A percentile compares a stretch with the other conserved stretches of the same genome.
These are phyloP conservation scores for Belgica antarctica DNA, from an alignment of 2,888 invertebrate species.

Conservation along the genomic window DNA sequence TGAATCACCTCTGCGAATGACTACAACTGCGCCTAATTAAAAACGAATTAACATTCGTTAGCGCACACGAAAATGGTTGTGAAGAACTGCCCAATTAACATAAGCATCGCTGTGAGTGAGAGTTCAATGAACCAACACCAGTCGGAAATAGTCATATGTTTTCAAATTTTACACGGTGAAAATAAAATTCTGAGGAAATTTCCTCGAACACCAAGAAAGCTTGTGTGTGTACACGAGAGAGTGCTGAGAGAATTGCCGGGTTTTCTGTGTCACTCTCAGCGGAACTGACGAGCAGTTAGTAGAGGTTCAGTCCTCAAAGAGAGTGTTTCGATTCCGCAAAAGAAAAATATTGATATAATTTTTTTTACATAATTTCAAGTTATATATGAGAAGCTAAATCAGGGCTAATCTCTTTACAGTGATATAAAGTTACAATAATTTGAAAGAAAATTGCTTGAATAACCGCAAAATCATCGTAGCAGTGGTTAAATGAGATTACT, in stretches of 20 bases:
- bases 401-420: slow-evolving; percentile 25
- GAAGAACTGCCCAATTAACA: slow-evolving; percentile 33
- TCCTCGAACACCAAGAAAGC: background rate
- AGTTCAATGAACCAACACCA: slow-evolving; percentile 37
- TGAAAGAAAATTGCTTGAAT: background rate
- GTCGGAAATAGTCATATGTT: slow-evolving; percentile 33
- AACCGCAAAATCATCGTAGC: background rate
- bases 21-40: background rate
- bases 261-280: slow-evolving; percentile 10
- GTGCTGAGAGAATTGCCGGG: slow-evolving; percentile 8
- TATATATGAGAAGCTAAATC: slow-evolving; percentile 35
- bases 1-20: too few species aligned
- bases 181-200: slow-evolving; percentile 32
- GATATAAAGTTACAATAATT: slow-evolving; percentile 30
- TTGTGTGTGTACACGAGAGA: slow-evolving; percentile 22
- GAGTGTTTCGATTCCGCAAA: slow-evolving; percentile 28
- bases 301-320: slow-evolving; percentile 38
- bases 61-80: background rate
- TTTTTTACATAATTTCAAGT: slow-evolving; percentile 38
- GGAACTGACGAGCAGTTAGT: slow-evolving; percentile 29
- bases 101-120: background rate
- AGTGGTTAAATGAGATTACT: too few species aligned
- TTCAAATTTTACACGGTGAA: slow-evolving; percentile 18
- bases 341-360: slow-evolving; percentile 11
- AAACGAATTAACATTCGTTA: background rate